Evolutionary conservation across 1,140 invertebrate species (phyloP), one percentile per base, ranked within the genome.

Genomic region (Euglossa dilemma): DNA sequence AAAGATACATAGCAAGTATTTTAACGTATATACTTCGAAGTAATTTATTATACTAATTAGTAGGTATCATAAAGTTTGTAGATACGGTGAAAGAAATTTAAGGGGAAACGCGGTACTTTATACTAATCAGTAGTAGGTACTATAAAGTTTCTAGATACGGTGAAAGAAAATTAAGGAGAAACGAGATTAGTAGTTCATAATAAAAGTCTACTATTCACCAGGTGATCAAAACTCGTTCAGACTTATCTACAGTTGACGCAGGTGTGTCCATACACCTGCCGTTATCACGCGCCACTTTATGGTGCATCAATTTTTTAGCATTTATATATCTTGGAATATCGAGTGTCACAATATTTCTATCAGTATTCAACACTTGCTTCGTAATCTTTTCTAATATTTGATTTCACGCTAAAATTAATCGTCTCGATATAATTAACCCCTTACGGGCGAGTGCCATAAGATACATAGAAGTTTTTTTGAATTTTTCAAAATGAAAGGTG

Each of bases 181-280:
- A 67, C 45, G 47, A 67, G 43, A 67, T 47, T 67, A 16, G 11
- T 12, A 16, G 20, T 23, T 67, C 23, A 67, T 47, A 67, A n/a
- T 54, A 16, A 50, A 36, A 50, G 28, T 18, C 28, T 45, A 0
- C 6, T 16, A 12, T 7, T 45, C 28, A 56, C 69, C 52, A 25
- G 28, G 23, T 69, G 52, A 78, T 78, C 36, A 28, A 70, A 79
- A 83, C 28, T 83, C 45, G n/a, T 43, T 25, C 36, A 75, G 47
- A 86, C 54, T 80, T 87, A 87, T 87, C 86, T 75, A 12, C 36
- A 45, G 73, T 87, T 87, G 84, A 74, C 64, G 70, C 88, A 90
- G 88, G 87, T 90, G 88, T 89, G 76, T 80, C 61, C 25, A 84
- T 84, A 85, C 85, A 89, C 85, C 87, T 90, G 87, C 67, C 6